A percentile compares a stretch with the other conserved stretches of the same genome.
Conservation (phyloP, 2,888 invertebrate species). For the Caenorhabditis sp. region DNA sequence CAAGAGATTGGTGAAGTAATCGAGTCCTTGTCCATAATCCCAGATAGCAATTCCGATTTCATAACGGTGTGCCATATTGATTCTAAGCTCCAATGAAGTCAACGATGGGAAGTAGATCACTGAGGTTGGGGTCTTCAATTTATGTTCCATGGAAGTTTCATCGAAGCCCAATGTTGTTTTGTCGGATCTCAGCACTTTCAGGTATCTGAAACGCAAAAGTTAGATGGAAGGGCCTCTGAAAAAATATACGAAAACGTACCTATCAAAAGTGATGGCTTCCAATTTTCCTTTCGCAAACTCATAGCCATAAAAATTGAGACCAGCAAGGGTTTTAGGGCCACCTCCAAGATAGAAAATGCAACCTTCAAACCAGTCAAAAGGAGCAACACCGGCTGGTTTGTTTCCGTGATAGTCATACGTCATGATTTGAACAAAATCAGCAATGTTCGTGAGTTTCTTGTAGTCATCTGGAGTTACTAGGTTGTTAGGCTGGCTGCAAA, state of each 20-base stretch:
- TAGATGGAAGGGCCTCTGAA: no score
- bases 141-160: slow-evolving; percentile 73
- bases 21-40: slow-evolving; percentile 81
- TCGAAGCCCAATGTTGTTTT: slow-evolving; percentile 72
- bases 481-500: slow-evolving; percentile 63
- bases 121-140: slow-evolving; percentile 12
- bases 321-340: slow-evolving; percentile 70
- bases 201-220: slow-evolving; percentile 63
- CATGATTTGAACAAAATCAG: slow-evolving; percentile 80
- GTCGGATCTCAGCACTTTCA: slow-evolving; percentile 68
- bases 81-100: slow-evolving; percentile 75
- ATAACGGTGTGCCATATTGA: slow-evolving; percentile 74
- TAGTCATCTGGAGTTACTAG: slow-evolving; percentile 67
- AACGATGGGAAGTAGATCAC: slow-evolving; percentile 76
- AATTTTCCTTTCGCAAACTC: slow-evolving; percentile 57
- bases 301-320: slow-evolving; percentile 79
- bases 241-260: no score
- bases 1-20: slow-evolving; percentile 62
- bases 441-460: slow-evolving; percentile 58
- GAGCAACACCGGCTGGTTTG: slow-evolving; percentile 74
- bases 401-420: slow-evolving; percentile 78
- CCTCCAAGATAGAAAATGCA: slow-evolving; percentile 41
- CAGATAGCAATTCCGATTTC: slow-evolving; percentile 79
- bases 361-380: slow-evolving; percentile 72
- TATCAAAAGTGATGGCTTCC: slow-evolving; percentile 67